Percentiles rank a stretch among this genome's conserved stretches.
Conservation (phyloP, 2,888 invertebrate genomes). For the Agrochola macilenta region DNA sequence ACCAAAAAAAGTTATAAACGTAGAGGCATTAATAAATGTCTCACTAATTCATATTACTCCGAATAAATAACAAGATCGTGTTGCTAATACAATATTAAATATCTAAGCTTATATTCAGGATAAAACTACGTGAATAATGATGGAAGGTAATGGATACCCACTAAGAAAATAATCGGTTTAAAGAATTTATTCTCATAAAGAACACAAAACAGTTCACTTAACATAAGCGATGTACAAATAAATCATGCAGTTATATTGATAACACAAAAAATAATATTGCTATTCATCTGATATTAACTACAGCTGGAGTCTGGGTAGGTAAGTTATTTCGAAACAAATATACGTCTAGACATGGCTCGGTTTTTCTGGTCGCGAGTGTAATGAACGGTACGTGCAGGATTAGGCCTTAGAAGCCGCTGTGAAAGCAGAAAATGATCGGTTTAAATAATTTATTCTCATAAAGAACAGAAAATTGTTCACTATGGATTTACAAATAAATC, state of each 20-base stretch:
- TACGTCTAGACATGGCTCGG: constrained; percentile 32
- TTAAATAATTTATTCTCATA: no score
- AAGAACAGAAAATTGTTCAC: no score
- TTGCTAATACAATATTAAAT: constrained; percentile 44
- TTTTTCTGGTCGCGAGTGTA: constrained; percentile 33
- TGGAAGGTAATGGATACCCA: constrained; percentile 29
- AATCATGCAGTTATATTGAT: no score
- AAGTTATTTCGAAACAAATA: constrained; percentile 31
- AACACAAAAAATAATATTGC: constrained; percentile 23
- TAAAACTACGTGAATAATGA: constrained; percentile 19
- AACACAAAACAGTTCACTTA: no score
- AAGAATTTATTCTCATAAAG: no score
- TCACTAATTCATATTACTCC: constrained; percentile 30
- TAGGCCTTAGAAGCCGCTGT: constrained; percentile 13
- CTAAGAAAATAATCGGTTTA: constrained; percentile 30
- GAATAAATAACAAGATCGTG: constrained; percentile 30
- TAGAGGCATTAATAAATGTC: constrained; percentile 32
- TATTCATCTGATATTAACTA: constrained; percentile 16
- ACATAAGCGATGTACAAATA: no score
- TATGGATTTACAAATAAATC: no score
- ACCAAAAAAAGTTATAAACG: not conserved
- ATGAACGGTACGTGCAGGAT: constrained; percentile 24
- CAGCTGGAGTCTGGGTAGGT: not conserved
- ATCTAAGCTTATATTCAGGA: constrained; percentile 27
- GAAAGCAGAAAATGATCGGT: constrained; percentile 32